Evolutionary conservation across 1,140 invertebrate genomes (phyloP).

Genomic region (Sminthurinus signatus): DNA sequence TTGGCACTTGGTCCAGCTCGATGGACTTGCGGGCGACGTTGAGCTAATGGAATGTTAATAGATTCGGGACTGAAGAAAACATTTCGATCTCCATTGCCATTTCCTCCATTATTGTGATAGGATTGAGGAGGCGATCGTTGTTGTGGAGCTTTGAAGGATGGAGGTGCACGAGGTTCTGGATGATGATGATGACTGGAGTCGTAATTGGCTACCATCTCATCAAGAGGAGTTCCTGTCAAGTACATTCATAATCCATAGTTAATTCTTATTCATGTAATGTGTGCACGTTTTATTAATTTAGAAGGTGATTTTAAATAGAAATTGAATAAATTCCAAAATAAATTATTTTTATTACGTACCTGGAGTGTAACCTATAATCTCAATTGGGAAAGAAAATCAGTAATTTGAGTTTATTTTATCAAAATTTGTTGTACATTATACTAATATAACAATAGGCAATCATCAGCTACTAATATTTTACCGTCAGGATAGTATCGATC

Average conservation of each 20-base stretch:
- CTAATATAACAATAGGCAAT: too few relatives aligned
- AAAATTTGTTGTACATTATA: not conserved
- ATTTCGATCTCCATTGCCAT: slow-evolving; percentile 43
- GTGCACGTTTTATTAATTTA: too few relatives aligned
- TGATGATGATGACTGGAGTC: not conserved
- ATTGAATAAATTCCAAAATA: too few relatives aligned
- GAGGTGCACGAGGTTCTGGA: not conserved
- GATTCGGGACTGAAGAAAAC: slow-evolving; percentile 76
- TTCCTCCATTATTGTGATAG: not conserved
- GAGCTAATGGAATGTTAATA: slow-evolving; percentile 73
- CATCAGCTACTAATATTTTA: not conserved
- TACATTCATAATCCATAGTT: too few relatives aligned
- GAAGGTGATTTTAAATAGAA: too few relatives aligned
- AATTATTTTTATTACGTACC: too few relatives aligned
- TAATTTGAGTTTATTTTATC: too few relatives aligned
- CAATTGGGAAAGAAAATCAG: too few relatives aligned
- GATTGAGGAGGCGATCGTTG: not conserved
- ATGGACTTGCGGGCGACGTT: slow-evolving; percentile 54
- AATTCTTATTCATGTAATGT: too few relatives aligned
- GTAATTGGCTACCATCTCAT: slow-evolving; percentile 14
- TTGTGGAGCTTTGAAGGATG: not conserved
- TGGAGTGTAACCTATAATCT: slow-evolving; percentile 20
- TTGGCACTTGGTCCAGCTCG: not conserved
- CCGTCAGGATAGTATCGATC: slow-evolving; percentile 49
- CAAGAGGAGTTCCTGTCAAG: too few relatives aligned